Conservation (phyloP, 1,140 invertebrate genomes). For the Lepidurus apus region DNA sequence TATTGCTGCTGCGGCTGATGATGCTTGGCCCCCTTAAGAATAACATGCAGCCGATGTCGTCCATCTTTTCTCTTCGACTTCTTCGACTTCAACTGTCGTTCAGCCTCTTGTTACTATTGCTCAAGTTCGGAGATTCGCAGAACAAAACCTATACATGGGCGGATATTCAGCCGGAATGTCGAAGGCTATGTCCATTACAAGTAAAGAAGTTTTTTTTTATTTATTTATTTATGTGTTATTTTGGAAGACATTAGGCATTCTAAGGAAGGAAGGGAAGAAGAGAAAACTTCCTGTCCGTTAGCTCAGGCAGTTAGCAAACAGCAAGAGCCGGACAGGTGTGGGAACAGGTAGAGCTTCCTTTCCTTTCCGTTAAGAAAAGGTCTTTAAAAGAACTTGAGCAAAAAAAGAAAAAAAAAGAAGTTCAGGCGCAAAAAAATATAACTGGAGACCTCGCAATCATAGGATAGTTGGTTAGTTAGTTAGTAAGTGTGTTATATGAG, state of each 20-base stretch:
- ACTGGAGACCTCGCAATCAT: background rate
- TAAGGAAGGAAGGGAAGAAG: background rate
- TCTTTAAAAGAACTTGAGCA: background rate
- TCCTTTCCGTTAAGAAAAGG: no score
- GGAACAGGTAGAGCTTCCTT: conserved; percentile 18
- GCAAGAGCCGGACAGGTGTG: background rate
- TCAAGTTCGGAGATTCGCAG: background rate
- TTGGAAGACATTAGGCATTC: background rate
- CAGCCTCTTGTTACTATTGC: background rate
- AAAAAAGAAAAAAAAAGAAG: background rate
- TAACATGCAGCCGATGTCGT: background rate
- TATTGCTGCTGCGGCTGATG: no score
- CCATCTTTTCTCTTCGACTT: background rate
- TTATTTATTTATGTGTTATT: background rate
- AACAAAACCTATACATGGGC: background rate
- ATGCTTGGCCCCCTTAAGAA: no score
- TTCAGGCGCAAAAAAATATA: background rate
- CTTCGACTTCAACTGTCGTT: background rate
- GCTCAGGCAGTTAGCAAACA: background rate
- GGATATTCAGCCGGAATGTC: background rate
- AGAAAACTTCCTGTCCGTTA: conserved; percentile 6
- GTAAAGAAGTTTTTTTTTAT: background rate
- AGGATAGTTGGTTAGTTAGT: background rate
- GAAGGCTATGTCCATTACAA: conserved; percentile 3
- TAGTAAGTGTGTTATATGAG: background rate